Conservation (phyloP, 2,113 vertebrate genomes). For the Carettochelys insculpta region DNA sequence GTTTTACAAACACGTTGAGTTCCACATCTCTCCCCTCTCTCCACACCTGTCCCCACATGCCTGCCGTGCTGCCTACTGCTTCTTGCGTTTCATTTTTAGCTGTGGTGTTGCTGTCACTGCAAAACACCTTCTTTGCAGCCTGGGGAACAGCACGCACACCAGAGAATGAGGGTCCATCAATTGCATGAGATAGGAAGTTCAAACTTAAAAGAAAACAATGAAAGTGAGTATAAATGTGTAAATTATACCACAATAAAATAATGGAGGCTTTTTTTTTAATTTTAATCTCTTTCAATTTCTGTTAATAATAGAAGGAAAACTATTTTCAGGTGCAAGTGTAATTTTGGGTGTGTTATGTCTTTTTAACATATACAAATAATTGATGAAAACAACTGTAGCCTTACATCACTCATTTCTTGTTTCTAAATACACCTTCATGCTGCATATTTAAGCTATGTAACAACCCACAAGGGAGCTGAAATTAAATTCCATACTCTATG, state of each 20-base stretch:
- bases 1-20: not conserved
- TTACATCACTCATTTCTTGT: not conserved
- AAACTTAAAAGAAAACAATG: not conserved
- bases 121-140: not conserved
- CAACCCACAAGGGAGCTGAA: slow-evolving; percentile 55
- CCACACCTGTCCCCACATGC: not conserved
- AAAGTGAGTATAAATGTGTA: not conserved
- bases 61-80: not conserved
- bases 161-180: not conserved
- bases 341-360: not conserved
- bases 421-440: slow-evolving; percentile 44
- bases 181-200: not conserved
- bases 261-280: not conserved
- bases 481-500: slow-evolving; percentile 59
- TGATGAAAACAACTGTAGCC: slow-evolving; percentile 8
- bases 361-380: not conserved
- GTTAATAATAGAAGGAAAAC: not conserved
- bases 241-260: not conserved
- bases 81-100: not conserved
- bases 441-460: slow-evolving; percentile 46
- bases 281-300: not conserved
- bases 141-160: not conserved
- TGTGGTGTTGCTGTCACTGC: not conserved
- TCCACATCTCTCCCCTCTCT: not conserved
- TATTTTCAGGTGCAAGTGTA: not conserved